Evolutionary conservation across 2,888 invertebrate species (phyloP).

Genomic region (Furcula furcula): DNA sequence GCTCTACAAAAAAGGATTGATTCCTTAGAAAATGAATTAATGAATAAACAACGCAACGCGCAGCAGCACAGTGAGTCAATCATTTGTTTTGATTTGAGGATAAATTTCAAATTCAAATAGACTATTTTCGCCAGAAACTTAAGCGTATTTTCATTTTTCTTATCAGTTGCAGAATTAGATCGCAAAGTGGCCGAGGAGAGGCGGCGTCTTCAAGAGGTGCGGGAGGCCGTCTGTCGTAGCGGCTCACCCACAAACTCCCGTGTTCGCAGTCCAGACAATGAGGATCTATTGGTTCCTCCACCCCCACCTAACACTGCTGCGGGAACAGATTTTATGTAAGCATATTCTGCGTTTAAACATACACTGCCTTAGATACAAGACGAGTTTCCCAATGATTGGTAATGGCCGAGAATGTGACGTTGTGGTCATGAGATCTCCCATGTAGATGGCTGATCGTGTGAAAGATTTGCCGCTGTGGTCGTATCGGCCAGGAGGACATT

Average conservation of each 20-base stretch:
- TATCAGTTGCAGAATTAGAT: constrained; percentile 61
- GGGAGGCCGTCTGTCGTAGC: constrained; percentile 60
- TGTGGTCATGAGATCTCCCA: too few relatives aligned
- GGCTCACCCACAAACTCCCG: constrained; percentile 22
- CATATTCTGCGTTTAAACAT: too few relatives aligned
- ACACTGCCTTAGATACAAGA: too few relatives aligned
- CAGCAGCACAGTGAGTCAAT: constrained; percentile 69
- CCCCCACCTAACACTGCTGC: constrained; percentile 6
- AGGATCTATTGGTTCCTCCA: not conserved
- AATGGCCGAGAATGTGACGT: too few relatives aligned
- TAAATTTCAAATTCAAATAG: not conserved
- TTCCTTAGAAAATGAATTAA: constrained; percentile 68
- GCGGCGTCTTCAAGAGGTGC: constrained; percentile 58
- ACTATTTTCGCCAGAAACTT: not conserved
- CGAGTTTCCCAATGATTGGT: too few relatives aligned
- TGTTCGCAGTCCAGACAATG: constrained; percentile 18
- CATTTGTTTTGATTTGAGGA: not conserved
- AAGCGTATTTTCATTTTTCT: not conserved
- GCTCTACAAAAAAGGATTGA: constrained; percentile 67
- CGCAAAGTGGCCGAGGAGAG: constrained; percentile 66
- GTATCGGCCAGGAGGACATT: too few relatives aligned
- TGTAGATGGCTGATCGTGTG: too few relatives aligned
- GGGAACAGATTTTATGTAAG: constrained; percentile 35
- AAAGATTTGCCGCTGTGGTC: too few relatives aligned
- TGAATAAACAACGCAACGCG: constrained; percentile 69